Evolutionary conservation across 53 echinoderm and acorn worm species (phyloP).

Genomic region (Glandiceps talaboti): DNA sequence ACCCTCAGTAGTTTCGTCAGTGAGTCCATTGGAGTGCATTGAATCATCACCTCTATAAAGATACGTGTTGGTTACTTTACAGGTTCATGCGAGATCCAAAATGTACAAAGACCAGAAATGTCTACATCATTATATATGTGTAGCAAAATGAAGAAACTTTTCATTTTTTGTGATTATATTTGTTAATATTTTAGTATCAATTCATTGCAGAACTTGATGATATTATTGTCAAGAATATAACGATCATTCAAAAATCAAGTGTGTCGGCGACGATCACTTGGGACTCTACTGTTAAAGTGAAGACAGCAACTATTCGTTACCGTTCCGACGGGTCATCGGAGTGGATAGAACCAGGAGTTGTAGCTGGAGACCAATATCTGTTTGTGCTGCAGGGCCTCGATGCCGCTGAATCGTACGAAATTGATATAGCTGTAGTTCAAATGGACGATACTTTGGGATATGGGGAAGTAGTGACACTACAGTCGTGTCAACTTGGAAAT

Average conservation of each 20-base stretch:
- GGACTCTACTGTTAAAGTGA: conserved; percentile 47
- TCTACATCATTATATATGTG: no score
- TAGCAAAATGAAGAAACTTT: no score
- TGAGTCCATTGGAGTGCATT: no score
- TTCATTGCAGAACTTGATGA: conserved; percentile 36
- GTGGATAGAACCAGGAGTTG: conserved; percentile 24
- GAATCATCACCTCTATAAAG: no score
- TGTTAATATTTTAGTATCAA: no score
- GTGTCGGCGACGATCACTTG: conserved; percentile 59
- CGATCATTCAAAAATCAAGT: conserved; percentile 52
- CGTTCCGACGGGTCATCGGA: conserved; percentile 2
- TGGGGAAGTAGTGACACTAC: conserved; percentile 10
- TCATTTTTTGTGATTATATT: no score
- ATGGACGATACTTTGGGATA: conserved; percentile 33
- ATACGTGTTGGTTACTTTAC: no score
- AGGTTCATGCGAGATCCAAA: no score
- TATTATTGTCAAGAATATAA: conserved; percentile 11
- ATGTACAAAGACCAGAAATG: no score
- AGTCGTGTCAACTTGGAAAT: conserved; percentile 41
- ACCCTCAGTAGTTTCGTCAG: no score
- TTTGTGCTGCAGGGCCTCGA: conserved; percentile 50
- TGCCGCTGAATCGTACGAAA: conserved; percentile 34
- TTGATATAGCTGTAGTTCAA: conserved; percentile 39
- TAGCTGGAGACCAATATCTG: conserved; percentile 47
- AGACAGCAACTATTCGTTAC: conserved; percentile 55